Percentiles rank a stretch among this genome's conserved stretches.
Conservation (phyloP, 2,888 invertebrate genomes). For the Eumerus sabulonum region DNA sequence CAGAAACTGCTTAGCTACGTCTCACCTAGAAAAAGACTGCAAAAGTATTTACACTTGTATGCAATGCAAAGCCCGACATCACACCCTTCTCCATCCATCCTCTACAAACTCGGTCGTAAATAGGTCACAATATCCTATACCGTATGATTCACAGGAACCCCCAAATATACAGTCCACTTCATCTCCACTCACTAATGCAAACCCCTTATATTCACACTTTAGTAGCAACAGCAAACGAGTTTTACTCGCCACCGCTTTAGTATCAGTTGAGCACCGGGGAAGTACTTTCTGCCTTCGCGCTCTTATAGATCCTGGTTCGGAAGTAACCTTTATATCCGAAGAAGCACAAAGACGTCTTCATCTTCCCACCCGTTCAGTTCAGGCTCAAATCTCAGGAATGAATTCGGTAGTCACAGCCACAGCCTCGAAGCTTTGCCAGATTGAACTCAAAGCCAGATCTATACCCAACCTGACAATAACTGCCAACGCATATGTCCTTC, state of each 20-base stretch:
- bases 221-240: background rate
- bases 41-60: background rate
- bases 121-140: background rate
- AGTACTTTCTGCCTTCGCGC: background rate
- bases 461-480: no score
- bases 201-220: no score
- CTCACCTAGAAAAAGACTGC: no score
- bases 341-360: background rate
- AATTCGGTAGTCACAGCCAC: no score
- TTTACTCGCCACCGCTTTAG: conserved; percentile 1
- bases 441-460: no score
- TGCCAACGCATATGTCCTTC: no score
- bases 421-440: no score
- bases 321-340: background rate
- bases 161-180: background rate
- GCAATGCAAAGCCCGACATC: background rate
- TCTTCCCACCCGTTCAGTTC: background rate
- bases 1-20: background rate
- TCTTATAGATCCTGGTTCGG: background rate
- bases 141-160: background rate
- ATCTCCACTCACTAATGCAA: background rate
- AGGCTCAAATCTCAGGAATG: no score
- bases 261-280: background rate
- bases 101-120: background rate
- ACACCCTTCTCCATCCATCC: background rate